phyloP scores from a whole-genome alignment of 1,140 invertebrate genomes.

The Ceratosolen fusciceps region DNA sequence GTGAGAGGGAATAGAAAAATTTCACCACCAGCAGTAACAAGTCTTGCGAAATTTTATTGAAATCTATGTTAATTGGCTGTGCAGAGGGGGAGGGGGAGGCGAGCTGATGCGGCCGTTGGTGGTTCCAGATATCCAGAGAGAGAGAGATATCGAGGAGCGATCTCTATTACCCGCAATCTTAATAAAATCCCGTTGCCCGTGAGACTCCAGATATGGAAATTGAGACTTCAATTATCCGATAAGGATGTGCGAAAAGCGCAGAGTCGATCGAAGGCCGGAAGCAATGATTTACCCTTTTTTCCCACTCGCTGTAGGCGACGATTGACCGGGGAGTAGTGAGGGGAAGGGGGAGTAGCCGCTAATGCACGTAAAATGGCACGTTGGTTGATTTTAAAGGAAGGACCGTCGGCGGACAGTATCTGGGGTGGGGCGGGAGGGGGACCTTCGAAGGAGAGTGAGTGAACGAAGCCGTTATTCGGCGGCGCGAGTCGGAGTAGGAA shows the following conservation, averaged over 20 bases:
- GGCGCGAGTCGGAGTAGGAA: neutral
- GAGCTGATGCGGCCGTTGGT: neutral
- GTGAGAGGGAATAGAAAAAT: neutral
- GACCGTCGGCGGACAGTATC: neutral
- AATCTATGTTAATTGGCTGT: constrained; percentile 40
- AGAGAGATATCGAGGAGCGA: constrained; percentile 10
- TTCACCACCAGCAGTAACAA: neutral
- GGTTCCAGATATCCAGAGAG: neutral
- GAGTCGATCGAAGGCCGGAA: no score
- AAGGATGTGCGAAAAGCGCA: no score
- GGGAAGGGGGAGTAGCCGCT: no score
- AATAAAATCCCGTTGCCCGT: neutral
- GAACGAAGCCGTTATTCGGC: neutral
- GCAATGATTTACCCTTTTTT: no score
- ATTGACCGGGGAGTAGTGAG: no score
- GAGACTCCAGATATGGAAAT: neutral
- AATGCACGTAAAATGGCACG: no score
- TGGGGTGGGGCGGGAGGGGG: neutral
- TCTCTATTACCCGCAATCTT: constrained; percentile 1
- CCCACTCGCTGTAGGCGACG: no score
- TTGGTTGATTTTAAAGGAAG: no score
- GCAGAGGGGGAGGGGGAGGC: neutral
- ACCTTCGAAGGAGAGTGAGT: neutral
- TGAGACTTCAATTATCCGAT: neutral
- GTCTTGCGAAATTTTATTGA: constrained; percentile 41